Percentiles rank a stretch among this genome's conserved stretches.
phyloP scores from a whole-genome alignment of 1,140 invertebrate species.

The Triops longicaudatus region DNA sequence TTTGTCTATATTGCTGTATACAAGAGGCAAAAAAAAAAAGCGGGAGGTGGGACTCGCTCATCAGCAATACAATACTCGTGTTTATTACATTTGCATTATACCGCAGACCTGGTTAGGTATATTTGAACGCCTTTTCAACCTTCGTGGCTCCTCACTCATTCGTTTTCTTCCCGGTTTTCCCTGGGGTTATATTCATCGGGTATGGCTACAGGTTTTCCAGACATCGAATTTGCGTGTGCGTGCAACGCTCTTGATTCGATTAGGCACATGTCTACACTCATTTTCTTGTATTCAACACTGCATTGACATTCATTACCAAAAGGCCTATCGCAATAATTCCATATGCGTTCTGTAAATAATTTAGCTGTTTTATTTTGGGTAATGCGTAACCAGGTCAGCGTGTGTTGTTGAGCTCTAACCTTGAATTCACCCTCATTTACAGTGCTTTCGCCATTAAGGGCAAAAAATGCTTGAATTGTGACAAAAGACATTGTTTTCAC shows the following conservation, averaged over 20 bases:
- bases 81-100: conserved; percentile 13
- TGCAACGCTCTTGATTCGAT: background rate
- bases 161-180: background rate
- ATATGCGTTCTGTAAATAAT: too few relatives aligned
- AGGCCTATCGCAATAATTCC: background rate
- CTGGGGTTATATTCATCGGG: background rate
- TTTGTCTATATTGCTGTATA: background rate
- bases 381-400: too few relatives aligned
- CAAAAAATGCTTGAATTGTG: too few relatives aligned
- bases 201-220: background rate
- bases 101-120: background rate
- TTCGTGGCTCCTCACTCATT: background rate
- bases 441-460: too few relatives aligned
- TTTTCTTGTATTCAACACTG: background rate
- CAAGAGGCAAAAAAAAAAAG: background rate
- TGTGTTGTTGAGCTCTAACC: too few relatives aligned
- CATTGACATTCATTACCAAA: background rate
- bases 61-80: conserved; percentile 12
- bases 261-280: background rate
- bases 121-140: background rate
- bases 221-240: background rate
- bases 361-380: too few relatives aligned
- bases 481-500: too few relatives aligned
- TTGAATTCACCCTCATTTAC: too few relatives aligned
- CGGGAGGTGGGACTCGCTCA: background rate